Percentiles rank a stretch among this genome's conserved stretches.
phyloP scores from a whole-genome alignment of 2,888 invertebrate species.

The Stramonita haemastoma region DNA sequence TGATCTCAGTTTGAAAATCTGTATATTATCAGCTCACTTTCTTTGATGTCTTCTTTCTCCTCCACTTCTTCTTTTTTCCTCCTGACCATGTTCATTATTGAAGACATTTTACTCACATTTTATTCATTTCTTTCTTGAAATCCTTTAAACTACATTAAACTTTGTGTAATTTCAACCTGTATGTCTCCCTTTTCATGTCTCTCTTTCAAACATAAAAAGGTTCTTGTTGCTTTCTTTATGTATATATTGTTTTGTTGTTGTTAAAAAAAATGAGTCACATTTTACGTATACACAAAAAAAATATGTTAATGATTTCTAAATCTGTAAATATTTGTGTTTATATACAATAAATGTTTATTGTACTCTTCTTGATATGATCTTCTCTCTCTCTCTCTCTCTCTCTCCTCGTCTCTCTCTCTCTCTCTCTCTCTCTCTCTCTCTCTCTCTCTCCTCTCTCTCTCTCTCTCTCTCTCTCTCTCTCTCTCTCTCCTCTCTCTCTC shows the following conservation, averaged over 20 bases:
- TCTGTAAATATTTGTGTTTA: neutral
- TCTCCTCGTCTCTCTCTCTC: neutral
- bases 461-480: neutral
- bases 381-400: neutral
- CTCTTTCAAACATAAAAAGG: neutral
- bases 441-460: neutral
- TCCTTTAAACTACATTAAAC: too few species aligned
- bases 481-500: neutral
- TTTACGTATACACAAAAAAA: neutral
- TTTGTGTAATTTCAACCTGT: too few species aligned
- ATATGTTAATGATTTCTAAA: neutral
- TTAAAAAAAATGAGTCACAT: neutral
- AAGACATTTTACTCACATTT: too few species aligned
- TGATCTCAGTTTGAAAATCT: too few species aligned
- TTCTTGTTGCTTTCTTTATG: neutral
- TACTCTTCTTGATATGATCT: too few species aligned
- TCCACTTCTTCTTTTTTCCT: too few species aligned
- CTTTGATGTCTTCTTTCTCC: too few species aligned
- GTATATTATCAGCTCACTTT: too few species aligned
- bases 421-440: constrained; percentile 7
- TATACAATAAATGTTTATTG: too few species aligned
- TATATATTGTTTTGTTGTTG: neutral
- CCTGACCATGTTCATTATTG: too few species aligned
- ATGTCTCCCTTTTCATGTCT: too few species aligned
- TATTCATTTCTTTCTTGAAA: too few species aligned